Evolutionary conservation across 2,888 invertebrate species (phyloP).

Genomic region (Leptarthrus brevirostris): DNA sequence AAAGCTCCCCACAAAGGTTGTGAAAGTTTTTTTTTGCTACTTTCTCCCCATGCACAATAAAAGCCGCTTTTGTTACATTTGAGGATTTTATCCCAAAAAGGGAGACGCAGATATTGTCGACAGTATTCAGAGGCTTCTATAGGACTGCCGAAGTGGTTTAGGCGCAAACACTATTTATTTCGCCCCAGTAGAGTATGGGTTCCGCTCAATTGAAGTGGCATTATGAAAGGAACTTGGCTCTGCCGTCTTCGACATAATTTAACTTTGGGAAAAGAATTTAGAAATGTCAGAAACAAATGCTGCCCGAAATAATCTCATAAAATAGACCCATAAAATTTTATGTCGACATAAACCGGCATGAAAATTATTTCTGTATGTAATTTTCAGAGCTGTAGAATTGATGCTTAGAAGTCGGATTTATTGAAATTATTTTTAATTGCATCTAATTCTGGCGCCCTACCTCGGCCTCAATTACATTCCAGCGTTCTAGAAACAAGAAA

Average conservation of each 20-base stretch:
- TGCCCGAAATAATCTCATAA: constrained; percentile 11
- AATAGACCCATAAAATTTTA: constrained; percentile 46
- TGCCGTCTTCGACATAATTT: constrained; percentile 47
- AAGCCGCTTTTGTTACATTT: constrained; percentile 30
- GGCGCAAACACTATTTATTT: constrained; percentile 27
- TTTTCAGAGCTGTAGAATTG: background rate
- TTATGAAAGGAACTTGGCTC: constrained; percentile 25
- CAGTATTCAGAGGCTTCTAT: background rate
- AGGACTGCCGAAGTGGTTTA: background rate
- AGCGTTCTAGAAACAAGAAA: background rate
- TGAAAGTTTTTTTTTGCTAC: constrained; percentile 21
- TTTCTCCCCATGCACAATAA: constrained; percentile 18
- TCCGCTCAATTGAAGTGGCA: constrained; percentile 49
- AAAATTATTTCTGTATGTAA: constrained; percentile 20
- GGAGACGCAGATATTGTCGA: background rate
- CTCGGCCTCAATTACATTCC: background rate
- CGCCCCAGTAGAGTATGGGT: constrained; percentile 14
- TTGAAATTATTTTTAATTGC: constrained; percentile 42
- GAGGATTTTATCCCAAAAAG: constrained; percentile 18
- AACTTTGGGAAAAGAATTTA: constrained; percentile 20
- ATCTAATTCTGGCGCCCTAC: background rate
- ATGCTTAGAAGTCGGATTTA: background rate
- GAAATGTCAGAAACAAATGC: constrained; percentile 47
- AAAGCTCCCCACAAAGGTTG: constrained; percentile 22
- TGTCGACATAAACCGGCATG: constrained; percentile 23